Base-by-base conservation (phyloP, 2,113 vertebrate genomes). In the Tauraco erythrolophus region DNA sequence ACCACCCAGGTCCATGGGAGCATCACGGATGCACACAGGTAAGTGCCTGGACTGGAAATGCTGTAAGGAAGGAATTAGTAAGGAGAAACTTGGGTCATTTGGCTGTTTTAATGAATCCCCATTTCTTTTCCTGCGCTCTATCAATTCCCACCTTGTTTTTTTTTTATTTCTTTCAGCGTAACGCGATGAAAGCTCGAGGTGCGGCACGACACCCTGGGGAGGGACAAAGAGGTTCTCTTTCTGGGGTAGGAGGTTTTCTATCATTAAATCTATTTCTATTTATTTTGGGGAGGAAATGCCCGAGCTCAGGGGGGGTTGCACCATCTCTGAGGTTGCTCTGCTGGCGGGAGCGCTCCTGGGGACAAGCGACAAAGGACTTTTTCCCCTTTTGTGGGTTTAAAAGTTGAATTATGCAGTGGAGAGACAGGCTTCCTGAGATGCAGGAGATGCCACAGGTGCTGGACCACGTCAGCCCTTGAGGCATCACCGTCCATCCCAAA, bases 121-220 rank as follows among this genome's bases (percentile, higher is more conserved):
- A 6, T 57, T 33, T 31, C 4, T 17, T 30, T 81, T 88, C 14
- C 30, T 64, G 60, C 8, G 7, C 23, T 84, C 39, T 46, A 9
- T 57, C 45, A 19, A 12, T 28, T 86, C 64, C 25, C 41, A 54
- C 45, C 80, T 81, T 64, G 11, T 27, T 87, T 17, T 70, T 70
- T 72, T 30, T 43, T 5, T 27, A 5, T 74, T 57, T 93, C 71
- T 92, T 58, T 43, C 76, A 35, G 86, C 3, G 2, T 39, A 71
- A 60, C 0, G 2, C 48, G 31, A 39, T 7, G 37, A 78, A 37
- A 83, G 57, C 54, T 66, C 0, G 0, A 30, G 5, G 25, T 7
- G 53, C 0, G 2, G 56, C 4, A 0, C 0, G 5, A 92, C 88
- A 85, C 19, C 35, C 45, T 60, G 51, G 14, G 37, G 37, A 72